Conservation (phyloP, 1,140 invertebrate species). For the Anoplophora glabripennis region DNA sequence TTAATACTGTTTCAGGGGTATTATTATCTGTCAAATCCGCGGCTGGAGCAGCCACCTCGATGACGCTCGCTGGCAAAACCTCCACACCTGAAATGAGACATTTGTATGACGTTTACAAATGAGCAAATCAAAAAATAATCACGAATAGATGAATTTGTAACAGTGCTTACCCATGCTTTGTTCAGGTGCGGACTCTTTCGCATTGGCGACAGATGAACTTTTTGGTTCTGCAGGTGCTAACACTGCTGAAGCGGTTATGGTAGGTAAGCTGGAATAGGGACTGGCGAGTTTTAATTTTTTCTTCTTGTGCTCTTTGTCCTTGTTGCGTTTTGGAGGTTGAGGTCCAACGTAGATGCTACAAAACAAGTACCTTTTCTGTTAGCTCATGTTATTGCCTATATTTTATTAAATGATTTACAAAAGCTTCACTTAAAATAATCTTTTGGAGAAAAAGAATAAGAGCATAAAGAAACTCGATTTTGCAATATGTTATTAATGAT, state of each 20-base stretch:
- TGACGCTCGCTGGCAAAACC: constrained; percentile 1
- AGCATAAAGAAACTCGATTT: too few species aligned
- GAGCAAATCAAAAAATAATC: background rate
- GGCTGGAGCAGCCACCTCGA: constrained; percentile 2
- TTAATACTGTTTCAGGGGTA: background rate
- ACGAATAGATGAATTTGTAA: background rate
- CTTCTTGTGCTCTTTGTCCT: constrained; percentile 56
- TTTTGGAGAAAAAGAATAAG: too few species aligned
- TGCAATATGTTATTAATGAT: too few species aligned
- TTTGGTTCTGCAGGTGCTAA: constrained; percentile 16
- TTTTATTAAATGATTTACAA: too few species aligned
- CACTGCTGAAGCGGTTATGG: constrained; percentile 10
- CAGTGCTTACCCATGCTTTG: constrained; percentile 23
- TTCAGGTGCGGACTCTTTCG: constrained; percentile 17
- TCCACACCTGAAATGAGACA: constrained; percentile 10
- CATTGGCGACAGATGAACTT: constrained; percentile 10
- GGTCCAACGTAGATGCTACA: constrained; percentile 37
- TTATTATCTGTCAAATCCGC: constrained; percentile 1
- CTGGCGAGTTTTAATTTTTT: constrained; percentile 48
- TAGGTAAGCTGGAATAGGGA: constrained; percentile 12
- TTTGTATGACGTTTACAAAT: background rate
- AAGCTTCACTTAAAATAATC: too few species aligned
- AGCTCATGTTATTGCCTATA: too few species aligned
- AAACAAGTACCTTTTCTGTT: too few species aligned
- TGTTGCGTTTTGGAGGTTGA: constrained; percentile 49